phyloP scores from a whole-genome alignment of 1,140 invertebrate genomes.

The Panulirus ornatus region DNA sequence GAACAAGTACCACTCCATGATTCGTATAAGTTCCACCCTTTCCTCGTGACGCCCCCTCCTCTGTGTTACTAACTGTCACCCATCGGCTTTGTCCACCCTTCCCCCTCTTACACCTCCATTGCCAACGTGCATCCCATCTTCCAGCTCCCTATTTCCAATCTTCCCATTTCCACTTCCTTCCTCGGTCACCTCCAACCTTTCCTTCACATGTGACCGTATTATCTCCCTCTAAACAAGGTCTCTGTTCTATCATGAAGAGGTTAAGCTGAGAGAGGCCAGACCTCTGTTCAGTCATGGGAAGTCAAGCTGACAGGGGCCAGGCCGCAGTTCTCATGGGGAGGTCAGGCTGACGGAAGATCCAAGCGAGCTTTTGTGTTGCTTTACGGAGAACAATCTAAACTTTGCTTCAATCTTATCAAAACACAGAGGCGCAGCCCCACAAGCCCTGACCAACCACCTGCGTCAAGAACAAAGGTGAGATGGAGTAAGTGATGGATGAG shows the following conservation, averaged over 20 bases:
- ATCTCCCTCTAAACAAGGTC: too few species aligned
- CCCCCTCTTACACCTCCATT: background rate
- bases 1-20: too few species aligned
- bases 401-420: conserved; percentile 56
- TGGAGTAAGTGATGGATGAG: background rate
- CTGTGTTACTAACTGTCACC: too few species aligned
- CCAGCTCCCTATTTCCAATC: background rate
- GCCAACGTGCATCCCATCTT: background rate
- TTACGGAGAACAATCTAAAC: conserved; percentile 53
- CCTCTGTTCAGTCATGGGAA: too few species aligned
- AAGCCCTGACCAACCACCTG: background rate
- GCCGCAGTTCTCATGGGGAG: background rate
- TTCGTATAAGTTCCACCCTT: too few species aligned
- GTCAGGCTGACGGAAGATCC: background rate
- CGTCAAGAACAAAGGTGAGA: conserved; percentile 7
- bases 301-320: too few species aligned
- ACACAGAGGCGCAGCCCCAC: background rate
- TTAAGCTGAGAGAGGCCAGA: too few species aligned
- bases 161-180: background rate
- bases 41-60: background rate
- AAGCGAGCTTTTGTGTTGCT: conserved; percentile 19
- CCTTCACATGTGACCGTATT: too few species aligned
- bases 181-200: background rate
- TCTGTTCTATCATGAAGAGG: too few species aligned
- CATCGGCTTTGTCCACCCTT: background rate